Base-by-base conservation (phyloP, 2,797 vertebrate species). In the Acanthornis magna region DNA sequence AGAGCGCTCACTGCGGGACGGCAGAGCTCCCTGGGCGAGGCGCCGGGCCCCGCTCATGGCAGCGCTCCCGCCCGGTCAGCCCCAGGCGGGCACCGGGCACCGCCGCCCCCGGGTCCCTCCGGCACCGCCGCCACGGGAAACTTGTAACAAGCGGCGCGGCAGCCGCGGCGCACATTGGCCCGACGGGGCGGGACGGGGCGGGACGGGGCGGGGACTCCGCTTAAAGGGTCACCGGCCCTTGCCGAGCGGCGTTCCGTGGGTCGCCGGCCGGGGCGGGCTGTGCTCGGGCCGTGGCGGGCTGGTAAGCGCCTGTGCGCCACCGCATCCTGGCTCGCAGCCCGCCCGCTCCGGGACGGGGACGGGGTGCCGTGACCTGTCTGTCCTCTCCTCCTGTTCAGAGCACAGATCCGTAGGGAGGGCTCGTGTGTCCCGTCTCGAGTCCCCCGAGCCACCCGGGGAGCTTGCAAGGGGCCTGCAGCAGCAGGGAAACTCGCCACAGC, bases 151-250 rank as follows among this genome's bases (percentile, higher is more conserved):
- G 93, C 94, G 80, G 89, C 81, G 72, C 81, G 42, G 89, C 85
- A 51, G 82, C 73, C 63, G n/a, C 42, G 61, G 67, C 45, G 55
- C 91, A 93, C 73, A 96, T 97, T 97, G 97, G 97, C 75, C 85
- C 91, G 91, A 77, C 89, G 88, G 60, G 93, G 16, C 67, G 63
- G 93, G 93, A 94, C 93, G 86, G 91, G 92, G 94, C 81, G 62
- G 93, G 48, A 9, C 78, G 66, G 89, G 97, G 95, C 87, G 67
- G 95, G 60, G 79, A 93, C 93, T 96, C 63, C 30, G 68, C 95
- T 97, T 97, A 97, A 97, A 97, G 97, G 72, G 58, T 84, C 73
- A 40, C 45, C n/a, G 73, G 73, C 79, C 21, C 58, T 77, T 5
- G 21, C 29, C 18, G 7, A 10, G 12, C 7, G 21, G 27, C 16